phyloP scores from a whole-genome alignment of 2,797 vertebrate genomes.

The Steatocranus sp. region DNA sequence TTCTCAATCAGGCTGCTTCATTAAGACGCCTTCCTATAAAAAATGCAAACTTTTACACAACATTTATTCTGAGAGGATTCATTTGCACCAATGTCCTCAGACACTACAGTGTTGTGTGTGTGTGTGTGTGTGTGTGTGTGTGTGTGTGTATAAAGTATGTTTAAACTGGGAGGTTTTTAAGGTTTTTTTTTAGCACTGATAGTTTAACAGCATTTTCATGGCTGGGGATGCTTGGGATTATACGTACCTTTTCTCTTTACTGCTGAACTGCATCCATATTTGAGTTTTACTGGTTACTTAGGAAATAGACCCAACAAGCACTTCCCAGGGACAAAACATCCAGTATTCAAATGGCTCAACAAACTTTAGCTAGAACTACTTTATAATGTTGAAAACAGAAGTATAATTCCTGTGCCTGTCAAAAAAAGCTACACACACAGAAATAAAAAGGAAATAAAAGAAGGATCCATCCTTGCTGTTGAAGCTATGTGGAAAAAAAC shows the following conservation, averaged over 20 bases:
- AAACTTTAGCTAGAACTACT: not conserved
- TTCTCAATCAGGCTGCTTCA: slow-evolving; percentile 57
- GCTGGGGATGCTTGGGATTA: not conserved
- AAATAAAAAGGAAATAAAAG: not conserved
- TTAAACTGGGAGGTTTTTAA: not conserved
- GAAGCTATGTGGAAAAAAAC: slow-evolving; percentile 2
- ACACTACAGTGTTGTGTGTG: not conserved
- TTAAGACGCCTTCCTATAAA: slow-evolving; percentile 49
- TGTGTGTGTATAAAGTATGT: not conserved
- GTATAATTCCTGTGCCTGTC: not conserved
- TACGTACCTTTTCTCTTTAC: not conserved
- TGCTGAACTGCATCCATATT: not conserved
- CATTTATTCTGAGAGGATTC: slow-evolving; percentile 27
- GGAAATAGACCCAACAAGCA: not conserved
- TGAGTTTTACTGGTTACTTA: slow-evolving; percentile 2
- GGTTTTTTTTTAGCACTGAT: not conserved
- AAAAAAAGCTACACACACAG: not conserved
- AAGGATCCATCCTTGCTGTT: not conserved
- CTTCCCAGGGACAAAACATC: not conserved
- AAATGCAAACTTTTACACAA: slow-evolving; percentile 21
- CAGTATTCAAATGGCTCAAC: not conserved
- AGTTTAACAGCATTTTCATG: not conserved
- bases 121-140: not conserved
- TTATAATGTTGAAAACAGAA: not conserved
- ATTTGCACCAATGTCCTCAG: slow-evolving; percentile 8